phyloP scores from a whole-genome alignment of 2,888 invertebrate genomes.

The Melitaea athalia region DNA sequence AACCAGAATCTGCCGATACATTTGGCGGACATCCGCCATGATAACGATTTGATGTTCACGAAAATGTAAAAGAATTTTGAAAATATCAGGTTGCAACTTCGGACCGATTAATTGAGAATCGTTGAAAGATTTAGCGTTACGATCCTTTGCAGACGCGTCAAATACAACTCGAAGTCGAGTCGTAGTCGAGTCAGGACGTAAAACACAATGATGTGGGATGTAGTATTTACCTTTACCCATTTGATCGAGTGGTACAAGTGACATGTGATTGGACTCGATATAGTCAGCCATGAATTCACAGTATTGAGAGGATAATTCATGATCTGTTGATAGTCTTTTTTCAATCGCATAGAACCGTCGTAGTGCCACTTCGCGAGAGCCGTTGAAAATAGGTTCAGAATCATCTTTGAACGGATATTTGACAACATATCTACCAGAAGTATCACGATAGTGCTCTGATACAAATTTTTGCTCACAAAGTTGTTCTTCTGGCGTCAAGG shows the following conservation, averaged over 20 bases:
- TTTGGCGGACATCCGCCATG: constrained; percentile 33
- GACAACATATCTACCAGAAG: background rate
- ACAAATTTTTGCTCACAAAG: background rate
- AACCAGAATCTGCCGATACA: constrained; percentile 34
- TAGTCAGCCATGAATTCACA: constrained; percentile 32
- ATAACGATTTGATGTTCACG: constrained; percentile 33
- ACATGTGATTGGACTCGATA: constrained; percentile 27
- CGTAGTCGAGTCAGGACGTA: constrained; percentile 24
- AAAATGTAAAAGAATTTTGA: constrained; percentile 33
- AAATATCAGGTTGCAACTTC: constrained; percentile 29
- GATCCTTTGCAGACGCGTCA: constrained; percentile 27
- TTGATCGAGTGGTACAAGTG: constrained; percentile 8
- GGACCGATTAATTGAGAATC: constrained; percentile 25
- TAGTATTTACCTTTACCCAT: constrained; percentile 22
- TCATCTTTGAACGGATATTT: background rate
- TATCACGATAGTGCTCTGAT: background rate
- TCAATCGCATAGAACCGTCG: constrained; percentile 32
- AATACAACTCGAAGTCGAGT: constrained; percentile 33
- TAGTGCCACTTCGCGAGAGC: constrained; percentile 28
- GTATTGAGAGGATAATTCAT: constrained; percentile 26
- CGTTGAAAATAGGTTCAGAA: background rate
- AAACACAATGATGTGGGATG: constrained; percentile 30
- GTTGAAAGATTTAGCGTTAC: constrained; percentile 17
- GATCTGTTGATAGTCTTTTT: constrained; percentile 19
- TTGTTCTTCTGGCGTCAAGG: background rate